Conservation (phyloP, 2,888 invertebrate genomes). For the Leucoma salicis region DNA sequence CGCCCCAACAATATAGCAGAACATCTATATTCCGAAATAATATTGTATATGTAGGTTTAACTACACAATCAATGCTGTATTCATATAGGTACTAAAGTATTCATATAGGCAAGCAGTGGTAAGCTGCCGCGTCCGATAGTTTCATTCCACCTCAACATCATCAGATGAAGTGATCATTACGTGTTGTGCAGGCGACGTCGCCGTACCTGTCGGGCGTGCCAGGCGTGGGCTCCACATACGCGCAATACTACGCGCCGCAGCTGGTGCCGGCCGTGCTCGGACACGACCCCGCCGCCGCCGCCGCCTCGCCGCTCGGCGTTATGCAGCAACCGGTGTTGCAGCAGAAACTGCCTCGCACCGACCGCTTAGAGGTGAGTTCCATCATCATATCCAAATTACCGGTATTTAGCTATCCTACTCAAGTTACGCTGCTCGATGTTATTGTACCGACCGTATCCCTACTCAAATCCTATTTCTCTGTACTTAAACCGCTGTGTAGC, state of each 20-base stretch:
- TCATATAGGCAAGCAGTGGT: too few species aligned
- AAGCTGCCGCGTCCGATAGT: too few species aligned
- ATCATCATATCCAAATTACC: constrained; percentile 23
- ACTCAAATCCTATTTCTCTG: too few species aligned
- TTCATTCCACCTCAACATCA: background rate
- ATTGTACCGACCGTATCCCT: too few species aligned
- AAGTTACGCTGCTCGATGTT: constrained; percentile 66
- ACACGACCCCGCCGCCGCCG: constrained; percentile 90
- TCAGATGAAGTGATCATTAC: constrained; percentile 30
- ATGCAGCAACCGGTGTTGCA: constrained; percentile 93
- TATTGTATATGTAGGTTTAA: too few species aligned
- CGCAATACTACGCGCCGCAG: constrained; percentile 94
- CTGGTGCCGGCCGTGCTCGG: constrained; percentile 95
- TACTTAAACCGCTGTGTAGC: too few species aligned
- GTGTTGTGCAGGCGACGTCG: constrained; percentile 88
- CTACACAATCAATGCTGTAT: too few species aligned
- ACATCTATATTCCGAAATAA: too few species aligned
- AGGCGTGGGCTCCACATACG: constrained; percentile 93
- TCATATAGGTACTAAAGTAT: too few species aligned
- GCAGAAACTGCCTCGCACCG: constrained; percentile 97
- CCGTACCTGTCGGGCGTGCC: constrained; percentile 96
- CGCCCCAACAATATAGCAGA: too few species aligned
- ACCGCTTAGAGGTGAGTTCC: constrained; percentile 95
- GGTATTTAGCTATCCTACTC: constrained; percentile 51
- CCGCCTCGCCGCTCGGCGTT: constrained; percentile 91